Evolutionary conservation across 2,113 vertebrate genomes (phyloP).

Genomic region (Chlorodrepanis virens): DNA sequence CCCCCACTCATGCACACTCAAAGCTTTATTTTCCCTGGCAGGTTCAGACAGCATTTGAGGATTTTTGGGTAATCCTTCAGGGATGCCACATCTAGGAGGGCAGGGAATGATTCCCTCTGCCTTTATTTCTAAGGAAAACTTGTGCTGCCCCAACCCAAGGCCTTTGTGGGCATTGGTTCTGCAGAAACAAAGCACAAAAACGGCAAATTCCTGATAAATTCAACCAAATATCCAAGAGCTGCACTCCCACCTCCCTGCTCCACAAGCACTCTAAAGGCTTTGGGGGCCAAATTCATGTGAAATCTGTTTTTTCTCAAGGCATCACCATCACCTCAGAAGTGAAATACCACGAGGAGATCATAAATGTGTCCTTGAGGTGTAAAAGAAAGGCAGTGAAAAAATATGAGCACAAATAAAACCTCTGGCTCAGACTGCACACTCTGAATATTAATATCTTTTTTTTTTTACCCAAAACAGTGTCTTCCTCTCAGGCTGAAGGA

Average conservation of each 20-base stretch:
- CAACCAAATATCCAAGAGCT: neutral
- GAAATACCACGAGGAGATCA: conserved; percentile 21
- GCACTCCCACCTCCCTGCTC: neutral
- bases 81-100: neutral
- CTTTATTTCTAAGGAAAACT: neutral
- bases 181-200: neutral
- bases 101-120: neutral
- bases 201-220: neutral
- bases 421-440: neutral
- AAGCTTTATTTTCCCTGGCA: neutral
- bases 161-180: neutral
- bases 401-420: conserved; percentile 46
- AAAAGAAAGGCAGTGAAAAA: conserved; percentile 48
- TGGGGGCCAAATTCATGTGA: neutral
- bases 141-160: neutral
- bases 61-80: neutral
- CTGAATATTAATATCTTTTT: neutral
- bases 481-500: neutral
- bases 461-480: neutral
- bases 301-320: conserved; percentile 47
- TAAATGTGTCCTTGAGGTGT: conserved; percentile 43
- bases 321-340: conserved; percentile 17
- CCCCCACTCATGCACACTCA: neutral
- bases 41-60: neutral
- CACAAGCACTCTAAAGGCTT: neutral